Evolutionary conservation across 2,888 invertebrate species (phyloP), one percentile per base, ranked within the genome.

Genomic region (Pristionchus entomophagus): DNA sequence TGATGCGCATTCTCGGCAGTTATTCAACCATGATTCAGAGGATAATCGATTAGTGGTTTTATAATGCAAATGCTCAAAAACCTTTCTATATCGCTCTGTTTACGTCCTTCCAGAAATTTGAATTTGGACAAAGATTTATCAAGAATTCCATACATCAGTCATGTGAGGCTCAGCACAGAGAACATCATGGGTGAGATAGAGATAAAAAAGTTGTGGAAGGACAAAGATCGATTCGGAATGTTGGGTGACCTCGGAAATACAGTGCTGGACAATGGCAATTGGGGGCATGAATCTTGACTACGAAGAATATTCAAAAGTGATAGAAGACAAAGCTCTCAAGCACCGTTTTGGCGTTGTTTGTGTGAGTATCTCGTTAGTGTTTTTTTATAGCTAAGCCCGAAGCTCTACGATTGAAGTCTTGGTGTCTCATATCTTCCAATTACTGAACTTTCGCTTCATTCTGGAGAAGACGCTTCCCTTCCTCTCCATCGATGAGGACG

Each of bases 371-470:
- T 73, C 73, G 73, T 73, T n/a, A 8, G 65, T 65, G 35, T 65
- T 59, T 59, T 29, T 59, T 26, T 69, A n/a, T n/a, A n/a, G 73
- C 73, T 73, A 73, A 73, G 73, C 73, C 73, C 73, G 73, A 73
- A 73, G 73, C 73, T 41, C 73, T 73, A 73, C 73, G 73, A 38
- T 69, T 29, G 35, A 35, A 41, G 38, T 73, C 14, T 45, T 38
- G 73, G 73, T n/a, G n/a, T 59, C 51, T 65, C 84, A 85, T 65
- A 88, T 84, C 78, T 85, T 87, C 87, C 88, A 86, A 84, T 87
- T 88, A 86, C 87, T 87, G 86, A 89, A 87, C 86, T 89, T 89
- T 73, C 86, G 59, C 85, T 88, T 89, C 89, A 89, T 89, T 41
- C 87, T 77, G 32, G 84, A 62, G 65, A 89, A 89, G n/a, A 88